Conservation (phyloP, 1,140 invertebrate genomes). For the Drosophila rhopaloa region DNA sequence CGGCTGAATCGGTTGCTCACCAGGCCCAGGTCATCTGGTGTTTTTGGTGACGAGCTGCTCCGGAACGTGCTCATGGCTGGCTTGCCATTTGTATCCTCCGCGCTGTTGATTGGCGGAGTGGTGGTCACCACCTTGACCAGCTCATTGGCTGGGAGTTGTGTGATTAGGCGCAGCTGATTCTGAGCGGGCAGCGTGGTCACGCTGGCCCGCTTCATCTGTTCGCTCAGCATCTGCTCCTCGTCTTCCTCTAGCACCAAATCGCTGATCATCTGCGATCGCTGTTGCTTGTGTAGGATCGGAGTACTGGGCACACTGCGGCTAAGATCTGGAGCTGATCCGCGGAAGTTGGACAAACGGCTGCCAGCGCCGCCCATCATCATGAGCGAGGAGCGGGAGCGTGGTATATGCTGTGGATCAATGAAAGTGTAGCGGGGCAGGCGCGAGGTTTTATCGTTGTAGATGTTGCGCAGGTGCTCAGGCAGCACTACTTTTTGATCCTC, state of each 20-base stretch:
- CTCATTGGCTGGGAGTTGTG: constrained; percentile 54
- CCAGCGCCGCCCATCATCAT: constrained; percentile 64
- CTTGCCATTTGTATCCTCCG: constrained; percentile 43
- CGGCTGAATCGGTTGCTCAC: constrained; percentile 64
- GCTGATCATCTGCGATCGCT: constrained; percentile 66
- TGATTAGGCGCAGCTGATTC: constrained; percentile 55
- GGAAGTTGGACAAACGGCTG: constrained; percentile 55
- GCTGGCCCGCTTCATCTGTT: constrained; percentile 62
- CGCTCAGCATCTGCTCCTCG: constrained; percentile 54
- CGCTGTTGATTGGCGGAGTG: constrained; percentile 53
- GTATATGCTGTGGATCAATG: constrained; percentile 84
- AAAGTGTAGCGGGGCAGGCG: constrained; percentile 84
- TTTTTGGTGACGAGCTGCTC: constrained; percentile 42
- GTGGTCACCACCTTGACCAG: constrained; percentile 67
- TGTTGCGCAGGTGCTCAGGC: constrained; percentile 83
- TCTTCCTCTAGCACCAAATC: constrained; percentile 58
- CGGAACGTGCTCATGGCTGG: constrained; percentile 68
- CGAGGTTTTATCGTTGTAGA: constrained; percentile 85
- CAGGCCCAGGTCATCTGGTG: constrained; percentile 58
- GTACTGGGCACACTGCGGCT: constrained; percentile 81
- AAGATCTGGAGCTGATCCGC: constrained; percentile 81
- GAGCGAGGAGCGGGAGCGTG: constrained; percentile 85
- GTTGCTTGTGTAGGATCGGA: constrained; percentile 69
- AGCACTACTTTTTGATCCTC: constrained; percentile 85
- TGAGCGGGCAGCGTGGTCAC: constrained; percentile 52